phyloP scores from a whole-genome alignment of 2,888 invertebrate genomes.

The Ctenicera cuprea region DNA sequence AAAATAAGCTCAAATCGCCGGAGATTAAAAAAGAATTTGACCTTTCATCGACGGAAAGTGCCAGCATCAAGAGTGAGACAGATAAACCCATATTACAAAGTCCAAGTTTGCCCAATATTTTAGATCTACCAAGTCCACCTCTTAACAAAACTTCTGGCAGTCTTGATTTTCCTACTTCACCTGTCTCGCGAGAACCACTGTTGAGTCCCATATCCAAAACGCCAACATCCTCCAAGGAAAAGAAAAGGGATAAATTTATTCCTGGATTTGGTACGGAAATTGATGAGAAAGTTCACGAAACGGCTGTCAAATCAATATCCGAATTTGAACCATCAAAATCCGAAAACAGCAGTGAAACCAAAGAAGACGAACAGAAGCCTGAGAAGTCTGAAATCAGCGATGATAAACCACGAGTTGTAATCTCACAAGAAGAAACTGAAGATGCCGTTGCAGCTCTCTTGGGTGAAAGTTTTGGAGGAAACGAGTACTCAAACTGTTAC shows the following conservation, averaged over 20 bases:
- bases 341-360: conserved; percentile 58
- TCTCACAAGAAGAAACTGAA: conserved; percentile 94
- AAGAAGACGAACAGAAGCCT: conserved; percentile 67
- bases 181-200: conserved; percentile 66
- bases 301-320: conserved; percentile 87
- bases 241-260: conserved; percentile 76
- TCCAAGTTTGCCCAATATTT: conserved; percentile 79
- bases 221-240: conserved; percentile 70
- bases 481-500: conserved; percentile 75
- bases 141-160: conserved; percentile 67
- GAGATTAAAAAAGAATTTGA: conserved; percentile 65
- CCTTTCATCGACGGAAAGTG: conserved; percentile 18
- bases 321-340: conserved; percentile 72
- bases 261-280: conserved; percentile 81
- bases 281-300: conserved; percentile 84
- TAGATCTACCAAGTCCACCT: conserved; percentile 78
- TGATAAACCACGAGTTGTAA: conserved; percentile 87
- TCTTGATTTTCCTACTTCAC: conserved; percentile 64
- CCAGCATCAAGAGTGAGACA: conserved; percentile 36
- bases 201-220: conserved; percentile 77
- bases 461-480: conserved; percentile 88
- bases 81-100: conserved; percentile 64
- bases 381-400: conserved; percentile 71
- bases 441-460: conserved; percentile 92
- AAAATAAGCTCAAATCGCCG: conserved; percentile 68